Percentiles rank a stretch among this genome's conserved stretches.
Conservation (phyloP, 2,113 vertebrate genomes). For the Centropristis striata region DNA sequence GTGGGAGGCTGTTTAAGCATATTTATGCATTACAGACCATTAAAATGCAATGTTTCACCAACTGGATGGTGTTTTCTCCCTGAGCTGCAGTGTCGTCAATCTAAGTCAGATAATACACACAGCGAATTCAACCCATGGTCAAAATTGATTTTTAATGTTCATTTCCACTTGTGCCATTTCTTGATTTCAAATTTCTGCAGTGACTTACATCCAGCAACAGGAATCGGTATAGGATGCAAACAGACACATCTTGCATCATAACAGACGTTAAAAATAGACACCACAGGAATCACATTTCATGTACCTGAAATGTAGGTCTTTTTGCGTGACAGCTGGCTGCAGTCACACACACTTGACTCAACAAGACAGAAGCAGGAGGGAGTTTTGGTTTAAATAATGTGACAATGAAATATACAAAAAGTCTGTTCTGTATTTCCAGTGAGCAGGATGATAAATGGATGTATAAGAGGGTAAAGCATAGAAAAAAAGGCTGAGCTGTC, state of each 20-base stretch:
- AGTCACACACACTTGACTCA: conserved; percentile 25
- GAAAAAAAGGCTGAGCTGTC: conserved; percentile 72
- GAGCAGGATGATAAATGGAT: conserved; percentile 7
- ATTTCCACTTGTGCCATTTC: conserved; percentile 77
- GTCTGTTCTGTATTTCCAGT: conserved; percentile 25
- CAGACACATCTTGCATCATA: conserved; percentile 34
- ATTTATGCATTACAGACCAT: no score
- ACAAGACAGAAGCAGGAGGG: conserved; percentile 56
- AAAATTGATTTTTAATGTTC: conserved; percentile 73
- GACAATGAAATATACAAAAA: conserved; percentile 50
- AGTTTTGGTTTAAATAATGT: conserved; percentile 48
- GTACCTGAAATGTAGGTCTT: conserved; percentile 37
- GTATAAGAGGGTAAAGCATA: conserved; percentile 22
- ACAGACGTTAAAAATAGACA: conserved; percentile 44
- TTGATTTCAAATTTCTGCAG: conserved; percentile 64
- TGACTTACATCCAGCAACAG: conserved; percentile 73
- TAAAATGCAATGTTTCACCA: no score
- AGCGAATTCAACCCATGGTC: conserved; percentile 33
- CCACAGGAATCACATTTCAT: conserved; percentile 31
- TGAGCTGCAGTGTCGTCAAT: not conserved
- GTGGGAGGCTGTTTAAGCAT: no score
- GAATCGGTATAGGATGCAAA: conserved; percentile 47
- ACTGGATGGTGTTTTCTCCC: not conserved
- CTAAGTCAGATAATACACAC: not conserved
- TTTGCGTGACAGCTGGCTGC: conserved; percentile 20